Evolutionary conservation across 2,888 invertebrate genomes (phyloP).

Genomic region (Dascillus cervinus): DNA sequence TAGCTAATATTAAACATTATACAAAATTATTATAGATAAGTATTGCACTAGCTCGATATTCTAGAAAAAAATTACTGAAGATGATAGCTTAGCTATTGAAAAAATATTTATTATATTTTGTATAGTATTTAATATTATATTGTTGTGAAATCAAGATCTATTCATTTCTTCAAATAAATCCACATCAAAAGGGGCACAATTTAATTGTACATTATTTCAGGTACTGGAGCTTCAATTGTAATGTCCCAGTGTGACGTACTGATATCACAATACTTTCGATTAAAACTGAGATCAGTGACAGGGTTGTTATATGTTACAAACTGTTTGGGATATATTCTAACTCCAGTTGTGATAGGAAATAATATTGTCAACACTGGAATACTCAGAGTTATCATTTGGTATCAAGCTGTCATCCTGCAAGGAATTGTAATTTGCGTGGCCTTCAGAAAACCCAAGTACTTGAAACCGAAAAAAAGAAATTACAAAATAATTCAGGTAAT

Average conservation of each 20-base stretch:
- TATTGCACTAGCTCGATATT: too few relatives aligned
- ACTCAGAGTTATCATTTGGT: constrained; percentile 47
- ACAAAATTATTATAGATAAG: too few relatives aligned
- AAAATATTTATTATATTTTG: too few relatives aligned
- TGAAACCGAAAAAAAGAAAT: constrained; percentile 29
- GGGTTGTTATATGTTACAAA: constrained; percentile 47
- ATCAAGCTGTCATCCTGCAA: constrained; percentile 51
- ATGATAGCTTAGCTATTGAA: too few relatives aligned
- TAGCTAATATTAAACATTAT: too few relatives aligned
- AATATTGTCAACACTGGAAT: constrained; percentile 42
- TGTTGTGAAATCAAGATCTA: too few relatives aligned
- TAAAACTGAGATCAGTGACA: constrained; percentile 47
- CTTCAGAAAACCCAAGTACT: constrained; percentile 49
- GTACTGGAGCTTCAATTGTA: constrained; percentile 50
- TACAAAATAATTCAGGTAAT: constrained; percentile 34
- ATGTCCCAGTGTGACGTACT: constrained; percentile 52
- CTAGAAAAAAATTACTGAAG: too few relatives aligned
- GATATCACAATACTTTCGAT: constrained; percentile 51
- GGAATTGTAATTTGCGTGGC: constrained; percentile 48
- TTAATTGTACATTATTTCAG: too few relatives aligned
- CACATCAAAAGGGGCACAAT: too few relatives aligned
- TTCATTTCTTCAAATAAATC: too few relatives aligned
- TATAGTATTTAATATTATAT: too few relatives aligned
- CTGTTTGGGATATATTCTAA: constrained; percentile 47
- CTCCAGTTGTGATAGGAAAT: constrained; percentile 47